Evolutionary conservation across 2,888 invertebrate genomes (phyloP), one percentile per base, ranked within the genome.

Genomic region (Thecocarcelia acutangulata): DNA sequence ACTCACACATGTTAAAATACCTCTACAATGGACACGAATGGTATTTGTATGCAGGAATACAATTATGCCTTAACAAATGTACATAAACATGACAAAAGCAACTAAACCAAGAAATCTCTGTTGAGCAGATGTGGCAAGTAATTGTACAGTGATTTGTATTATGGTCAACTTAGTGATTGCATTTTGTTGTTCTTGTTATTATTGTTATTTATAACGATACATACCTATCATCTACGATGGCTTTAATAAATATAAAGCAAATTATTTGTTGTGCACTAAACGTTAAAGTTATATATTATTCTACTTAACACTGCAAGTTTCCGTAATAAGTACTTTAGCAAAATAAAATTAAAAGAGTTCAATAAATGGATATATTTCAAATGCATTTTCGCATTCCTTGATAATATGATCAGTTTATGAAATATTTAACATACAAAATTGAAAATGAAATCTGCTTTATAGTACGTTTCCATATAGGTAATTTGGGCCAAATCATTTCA

Each of bases 101-200:
- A 58, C 46, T 19, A 56, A 79, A 58, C 56, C 21, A 44, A 75
- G 61, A 61, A 69, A 61, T 76, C 52, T 61, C 52, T 40, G 52
- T 58, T 21, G 54, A 81, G 73, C 81, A 81, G 81, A 81, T 81
- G 77, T 81, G 77, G 81, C 81, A 77, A 77, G 77, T 73, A 77
- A 81, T 81, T 81, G 81, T 64, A 59, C 73, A 73, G 81, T 77
- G 81, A 81, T 81, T 77, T 77, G 77, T 81, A 73, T 81, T 73
- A 81, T 81, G 77, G 77, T 64, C 77, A 81, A 77, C 37, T 73
- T 73, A 77, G 73, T 81, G 77, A 70, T 77, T 77, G 63, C 56
- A 56, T 69, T 77, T 64, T 75, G 68, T 58, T 77, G 69, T 63
- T n/a, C n/a, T n/a, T 54, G 50, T 81, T 81, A 73, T 73, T 77